Evolutionary conservation across 92 coral and sea anemone genomes (phyloP).

Genomic region (Actinernus sp.): DNA sequence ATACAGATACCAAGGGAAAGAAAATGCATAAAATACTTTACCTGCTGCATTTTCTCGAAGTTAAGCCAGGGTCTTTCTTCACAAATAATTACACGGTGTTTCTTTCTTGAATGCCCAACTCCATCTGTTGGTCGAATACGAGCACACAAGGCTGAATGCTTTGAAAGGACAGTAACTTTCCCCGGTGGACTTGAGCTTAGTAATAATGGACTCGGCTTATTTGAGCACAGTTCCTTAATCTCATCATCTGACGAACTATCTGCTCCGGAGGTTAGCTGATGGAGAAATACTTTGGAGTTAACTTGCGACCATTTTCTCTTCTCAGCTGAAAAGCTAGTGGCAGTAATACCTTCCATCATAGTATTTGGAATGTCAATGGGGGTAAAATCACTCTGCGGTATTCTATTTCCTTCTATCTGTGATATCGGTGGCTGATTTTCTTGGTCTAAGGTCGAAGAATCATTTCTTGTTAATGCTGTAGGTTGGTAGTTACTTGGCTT

Average conservation of each 20-base stretch:
- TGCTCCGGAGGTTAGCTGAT: slow-evolving; percentile 78
- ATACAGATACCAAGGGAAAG: background rate
- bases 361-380: slow-evolving; percentile 52
- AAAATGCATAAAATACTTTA: background rate
- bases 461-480: slow-evolving; percentile 1
- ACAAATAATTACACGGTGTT: slow-evolving; percentile 83
- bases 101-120: slow-evolving; percentile 76
- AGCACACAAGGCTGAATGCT: slow-evolving; percentile 87
- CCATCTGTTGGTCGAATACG: slow-evolving; percentile 75
- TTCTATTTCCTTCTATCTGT: slow-evolving; percentile 4
- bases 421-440: slow-evolving; percentile 35
- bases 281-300: slow-evolving; percentile 70
- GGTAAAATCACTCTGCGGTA: slow-evolving; percentile 34
- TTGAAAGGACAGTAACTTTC: slow-evolving; percentile 91
- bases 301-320: slow-evolving; percentile 98
- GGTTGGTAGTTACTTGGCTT: slow-evolving; percentile 1
- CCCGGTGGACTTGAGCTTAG: slow-evolving; percentile 88
- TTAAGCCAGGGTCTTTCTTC: slow-evolving; percentile 93
- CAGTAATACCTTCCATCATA: background rate
- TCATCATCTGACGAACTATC: slow-evolving; percentile 99
- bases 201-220: slow-evolving; percentile 46
- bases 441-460: slow-evolving; percentile 31
- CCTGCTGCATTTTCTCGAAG: slow-evolving; percentile 99
- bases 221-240: slow-evolving; percentile 90
- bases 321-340: slow-evolving; percentile 69